Base-by-base conservation (phyloP, 2,113 vertebrate species). In the Urocitellus parryii region DNA sequence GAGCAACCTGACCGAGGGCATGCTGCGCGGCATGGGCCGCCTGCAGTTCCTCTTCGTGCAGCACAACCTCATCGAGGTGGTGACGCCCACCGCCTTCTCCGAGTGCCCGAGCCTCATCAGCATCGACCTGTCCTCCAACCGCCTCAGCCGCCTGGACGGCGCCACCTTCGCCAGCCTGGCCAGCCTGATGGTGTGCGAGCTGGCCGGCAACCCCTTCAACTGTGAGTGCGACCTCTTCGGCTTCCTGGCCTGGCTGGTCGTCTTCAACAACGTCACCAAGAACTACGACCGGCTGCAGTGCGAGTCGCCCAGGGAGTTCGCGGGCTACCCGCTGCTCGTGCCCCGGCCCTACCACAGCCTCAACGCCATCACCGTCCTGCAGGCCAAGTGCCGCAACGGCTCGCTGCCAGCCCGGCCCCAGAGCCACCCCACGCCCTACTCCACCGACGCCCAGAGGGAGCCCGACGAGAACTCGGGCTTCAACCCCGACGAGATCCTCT, bases 31-130 rank as follows among this genome's bases (percentile, higher is more conserved):
- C 78, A 99, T 99, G 98, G 98, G 99, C 68, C 99, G 99, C 85
- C 99, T 99, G 98, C 99, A 99, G 98, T 99, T 99, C 97, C 99
- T 99, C 95, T 99, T 99, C 91, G 98, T 99, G 95, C 99, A 99
- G 98, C 99, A 99, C 98, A 99, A 99, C 98, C 98, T 99, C 94
- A 99, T 99, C 17, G 99, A 99, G 98, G 98, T 99, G 98, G 99
- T 99, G 91, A 98, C 99, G 56, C 99, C 98, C 95, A 99, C 99
- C 87, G 99, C 99, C 97, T 99, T 99, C 98, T 99, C 99, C n/a
- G 99, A 99, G 98, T 99, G 99, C 96, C 99, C 99, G 11, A 99
- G 98, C 98, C 99, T 99, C 95, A 99, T 99, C 98, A 99, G 99
- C 98, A 99, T 99, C 32, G 99, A 99, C 97, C 97, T 99, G 97